Evolutionary conservation across 2,113 vertebrate genomes (phyloP).

Genomic region (Patagioenas fasciata): DNA sequence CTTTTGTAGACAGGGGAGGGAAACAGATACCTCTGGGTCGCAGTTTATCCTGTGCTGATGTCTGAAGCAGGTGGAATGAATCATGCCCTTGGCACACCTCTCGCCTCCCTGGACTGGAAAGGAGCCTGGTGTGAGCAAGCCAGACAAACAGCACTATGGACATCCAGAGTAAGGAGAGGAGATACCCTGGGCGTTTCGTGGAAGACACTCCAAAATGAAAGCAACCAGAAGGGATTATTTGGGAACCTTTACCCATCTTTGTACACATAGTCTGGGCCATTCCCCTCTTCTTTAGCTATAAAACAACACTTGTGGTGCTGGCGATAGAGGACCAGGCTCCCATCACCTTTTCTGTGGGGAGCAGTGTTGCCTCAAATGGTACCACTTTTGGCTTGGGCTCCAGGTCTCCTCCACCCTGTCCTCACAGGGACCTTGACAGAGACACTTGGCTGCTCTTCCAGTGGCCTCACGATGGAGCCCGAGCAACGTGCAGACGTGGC

Average conservation of each 20-base stretch:
- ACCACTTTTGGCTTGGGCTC: background rate
- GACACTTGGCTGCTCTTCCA: background rate
- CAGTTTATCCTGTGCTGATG: background rate
- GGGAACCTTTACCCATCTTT: background rate
- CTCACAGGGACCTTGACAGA: background rate
- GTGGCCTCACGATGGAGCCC: conserved; percentile 55
- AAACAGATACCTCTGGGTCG: conserved; percentile 33
- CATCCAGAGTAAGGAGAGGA: background rate
- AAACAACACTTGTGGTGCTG: background rate
- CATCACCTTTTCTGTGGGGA: background rate
- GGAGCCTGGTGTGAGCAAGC: background rate
- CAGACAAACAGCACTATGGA: background rate
- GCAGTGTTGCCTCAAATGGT: background rate
- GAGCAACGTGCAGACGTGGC: accelerated
- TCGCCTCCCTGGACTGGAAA: background rate
- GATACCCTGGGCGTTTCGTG: background rate
- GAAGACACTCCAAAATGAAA: background rate
- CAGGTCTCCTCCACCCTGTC: background rate
- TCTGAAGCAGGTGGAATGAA: background rate
- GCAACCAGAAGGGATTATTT: background rate
- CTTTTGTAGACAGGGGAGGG: background rate
- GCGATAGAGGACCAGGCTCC: background rate
- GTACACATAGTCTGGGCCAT: background rate
- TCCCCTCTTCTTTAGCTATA: background rate
- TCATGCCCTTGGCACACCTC: background rate